phyloP scores from a whole-genome alignment of 2,888 invertebrate species.

The Pinctada fucata region DNA sequence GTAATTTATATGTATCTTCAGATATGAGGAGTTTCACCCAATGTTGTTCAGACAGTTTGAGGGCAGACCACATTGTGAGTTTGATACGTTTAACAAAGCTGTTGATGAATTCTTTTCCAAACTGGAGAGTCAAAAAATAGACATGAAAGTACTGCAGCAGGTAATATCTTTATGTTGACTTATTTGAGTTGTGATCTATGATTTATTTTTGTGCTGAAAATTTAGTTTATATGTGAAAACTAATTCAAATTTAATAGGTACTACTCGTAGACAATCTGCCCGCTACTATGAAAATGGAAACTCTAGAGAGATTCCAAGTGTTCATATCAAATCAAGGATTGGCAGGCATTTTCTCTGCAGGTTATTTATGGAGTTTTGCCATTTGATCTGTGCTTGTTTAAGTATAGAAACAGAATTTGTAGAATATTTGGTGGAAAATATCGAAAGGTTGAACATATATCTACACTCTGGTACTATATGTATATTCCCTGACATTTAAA shows the following conservation, averaged over 20 bases:
- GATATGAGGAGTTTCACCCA: conserved; percentile 96
- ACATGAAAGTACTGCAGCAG: conserved; percentile 85
- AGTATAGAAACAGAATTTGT: too few relatives aligned
- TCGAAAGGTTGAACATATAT: too few relatives aligned
- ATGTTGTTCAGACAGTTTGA: conserved; percentile 86
- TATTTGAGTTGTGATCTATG: background rate
- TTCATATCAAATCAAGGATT: too few relatives aligned
- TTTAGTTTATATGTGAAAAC: background rate
- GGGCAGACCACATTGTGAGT: conserved; percentile 81
- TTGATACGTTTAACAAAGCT: conserved; percentile 88
- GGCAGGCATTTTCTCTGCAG: too few relatives aligned
- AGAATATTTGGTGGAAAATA: too few relatives aligned
- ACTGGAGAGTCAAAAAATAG: conserved; percentile 95
- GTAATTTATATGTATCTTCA: conserved; percentile 36
- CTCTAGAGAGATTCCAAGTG: too few relatives aligned
- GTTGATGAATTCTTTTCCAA: conserved; percentile 98
- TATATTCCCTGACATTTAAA: too few relatives aligned
- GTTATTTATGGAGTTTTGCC: too few relatives aligned
- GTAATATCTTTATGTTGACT: conserved; percentile 59
- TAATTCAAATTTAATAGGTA: background rate
- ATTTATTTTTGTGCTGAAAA: background rate
- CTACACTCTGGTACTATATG: too few relatives aligned
- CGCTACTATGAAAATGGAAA: too few relatives aligned
- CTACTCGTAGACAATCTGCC: background rate
- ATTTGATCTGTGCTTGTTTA: too few relatives aligned